Conservation (phyloP, 2,797 vertebrate species). For the Masticophis lateralis region DNA sequence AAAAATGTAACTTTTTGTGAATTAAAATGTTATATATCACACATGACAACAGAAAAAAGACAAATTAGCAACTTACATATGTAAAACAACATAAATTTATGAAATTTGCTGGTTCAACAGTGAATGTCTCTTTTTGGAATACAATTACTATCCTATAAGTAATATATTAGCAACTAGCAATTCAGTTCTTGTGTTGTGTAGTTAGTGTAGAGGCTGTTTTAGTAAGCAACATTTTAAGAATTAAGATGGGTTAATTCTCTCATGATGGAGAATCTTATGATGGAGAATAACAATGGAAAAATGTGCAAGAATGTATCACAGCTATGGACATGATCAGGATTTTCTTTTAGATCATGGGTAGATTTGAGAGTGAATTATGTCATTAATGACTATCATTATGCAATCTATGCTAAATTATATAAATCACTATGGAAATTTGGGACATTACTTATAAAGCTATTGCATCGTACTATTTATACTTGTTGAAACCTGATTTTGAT, state of each 20-base stretch:
- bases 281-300: not conserved
- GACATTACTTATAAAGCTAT: not conserved
- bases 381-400: not conserved
- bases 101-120: not conserved
- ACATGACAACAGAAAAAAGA: not conserved
- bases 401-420: not conserved
- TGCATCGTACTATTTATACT: not conserved
- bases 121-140: not conserved
- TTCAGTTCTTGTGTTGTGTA: not conserved
- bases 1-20: not conserved
- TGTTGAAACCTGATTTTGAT: not conserved
- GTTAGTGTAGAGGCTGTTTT: not conserved
- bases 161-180: not conserved
- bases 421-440: not conserved
- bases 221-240: not conserved
- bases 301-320: not conserved
- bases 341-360: not conserved
- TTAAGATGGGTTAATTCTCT: not conserved
- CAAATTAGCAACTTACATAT: not conserved
- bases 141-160: not conserved
- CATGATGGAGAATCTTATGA: not conserved
- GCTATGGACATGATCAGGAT: not conserved
- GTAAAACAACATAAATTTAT: not conserved
- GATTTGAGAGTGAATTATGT: not conserved
- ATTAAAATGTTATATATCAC: not conserved